Conservation (phyloP, 2,888 invertebrate genomes). For the Lepidonotus clava region DNA sequence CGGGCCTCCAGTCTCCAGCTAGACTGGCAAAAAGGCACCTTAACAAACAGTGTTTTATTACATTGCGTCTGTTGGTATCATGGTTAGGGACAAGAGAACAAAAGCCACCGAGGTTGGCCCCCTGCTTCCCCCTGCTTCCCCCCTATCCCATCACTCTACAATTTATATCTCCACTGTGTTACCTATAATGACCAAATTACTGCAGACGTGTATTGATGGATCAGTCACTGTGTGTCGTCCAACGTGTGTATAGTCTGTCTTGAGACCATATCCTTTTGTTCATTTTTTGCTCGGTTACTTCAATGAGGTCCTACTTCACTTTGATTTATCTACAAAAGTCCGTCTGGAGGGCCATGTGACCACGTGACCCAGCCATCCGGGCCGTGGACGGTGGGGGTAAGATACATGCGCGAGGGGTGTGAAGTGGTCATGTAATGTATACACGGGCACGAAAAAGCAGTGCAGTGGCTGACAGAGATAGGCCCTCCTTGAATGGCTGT, state of each 20-base stretch:
- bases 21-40: not conserved
- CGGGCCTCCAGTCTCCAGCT: not conserved
- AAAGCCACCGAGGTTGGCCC: not conserved
- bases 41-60: slow-evolving; percentile 49
- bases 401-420: not conserved
- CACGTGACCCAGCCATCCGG: not conserved
- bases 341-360: too few relatives aligned
- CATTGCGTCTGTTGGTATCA: slow-evolving; percentile 5
- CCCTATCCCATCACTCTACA: not conserved
- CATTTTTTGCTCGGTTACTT: not conserved
- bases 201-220: not conserved
- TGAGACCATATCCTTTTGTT: not conserved
- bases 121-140: not conserved
- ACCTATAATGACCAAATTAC: not conserved
- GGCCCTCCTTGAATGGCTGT: not conserved
- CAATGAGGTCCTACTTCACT: not conserved
- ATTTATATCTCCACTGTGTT: not conserved
- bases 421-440: slow-evolving; percentile 36
- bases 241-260: not conserved
- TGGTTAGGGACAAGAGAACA: not conserved
- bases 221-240: not conserved
- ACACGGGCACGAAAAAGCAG: slow-evolving; percentile 7
- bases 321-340: not conserved
- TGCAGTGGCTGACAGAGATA: not conserved
- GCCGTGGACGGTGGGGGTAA: not conserved